Percentiles rank a stretch among this genome's conserved stretches.
These are phyloP conservation scores for Chydorus sphaericus DNA, from an alignment of 2,888 invertebrate species.

Conservation along the genomic window DNA sequence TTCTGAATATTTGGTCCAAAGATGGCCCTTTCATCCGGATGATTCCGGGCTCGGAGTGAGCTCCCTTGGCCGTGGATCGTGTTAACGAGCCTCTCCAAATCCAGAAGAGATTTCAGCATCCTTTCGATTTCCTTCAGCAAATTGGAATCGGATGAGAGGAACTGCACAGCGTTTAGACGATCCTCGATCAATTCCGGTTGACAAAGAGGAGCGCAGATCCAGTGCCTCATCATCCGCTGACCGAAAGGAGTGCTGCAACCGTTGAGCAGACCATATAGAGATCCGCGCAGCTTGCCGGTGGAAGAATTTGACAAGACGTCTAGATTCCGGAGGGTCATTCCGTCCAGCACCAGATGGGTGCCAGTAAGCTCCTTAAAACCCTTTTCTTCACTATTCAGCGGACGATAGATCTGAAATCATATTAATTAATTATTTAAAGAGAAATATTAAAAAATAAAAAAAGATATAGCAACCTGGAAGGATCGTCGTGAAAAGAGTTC, in stretches of 20 bases:
- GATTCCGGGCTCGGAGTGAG: conserved; percentile 51
- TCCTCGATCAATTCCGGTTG: conserved; percentile 52
- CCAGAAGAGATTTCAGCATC: conserved; percentile 65
- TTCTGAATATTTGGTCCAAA: conserved; percentile 76
- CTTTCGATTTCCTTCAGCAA: conserved; percentile 46
- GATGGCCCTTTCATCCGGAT: conserved; percentile 88
- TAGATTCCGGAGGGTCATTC: conserved; percentile 73
- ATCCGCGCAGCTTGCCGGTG: conserved; percentile 39
- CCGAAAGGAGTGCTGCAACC: conserved; percentile 85
- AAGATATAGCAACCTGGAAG: no score
- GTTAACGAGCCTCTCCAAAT: conserved; percentile 78
- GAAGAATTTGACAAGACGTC: conserved; percentile 36
- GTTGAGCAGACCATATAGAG: conserved; percentile 67
- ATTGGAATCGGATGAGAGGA: conserved; percentile 48
- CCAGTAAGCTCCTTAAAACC: no score
- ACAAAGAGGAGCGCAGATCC: conserved; percentile 88
- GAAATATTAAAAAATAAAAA: no score
- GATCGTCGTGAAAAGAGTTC: conserved; percentile 45
- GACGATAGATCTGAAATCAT: no score
- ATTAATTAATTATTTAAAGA: no score
- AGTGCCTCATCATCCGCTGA: conserved; percentile 71
- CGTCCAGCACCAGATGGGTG: conserved; percentile 85
- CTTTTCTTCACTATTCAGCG: no score
- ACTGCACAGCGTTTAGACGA: conserved; percentile 68
- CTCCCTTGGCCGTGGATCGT: conserved; percentile 55